Evolutionary conservation across 2,113 vertebrate genomes (phyloP), one percentile per base, ranked within the genome.

Genomic region (Daboia siamensis): DNA sequence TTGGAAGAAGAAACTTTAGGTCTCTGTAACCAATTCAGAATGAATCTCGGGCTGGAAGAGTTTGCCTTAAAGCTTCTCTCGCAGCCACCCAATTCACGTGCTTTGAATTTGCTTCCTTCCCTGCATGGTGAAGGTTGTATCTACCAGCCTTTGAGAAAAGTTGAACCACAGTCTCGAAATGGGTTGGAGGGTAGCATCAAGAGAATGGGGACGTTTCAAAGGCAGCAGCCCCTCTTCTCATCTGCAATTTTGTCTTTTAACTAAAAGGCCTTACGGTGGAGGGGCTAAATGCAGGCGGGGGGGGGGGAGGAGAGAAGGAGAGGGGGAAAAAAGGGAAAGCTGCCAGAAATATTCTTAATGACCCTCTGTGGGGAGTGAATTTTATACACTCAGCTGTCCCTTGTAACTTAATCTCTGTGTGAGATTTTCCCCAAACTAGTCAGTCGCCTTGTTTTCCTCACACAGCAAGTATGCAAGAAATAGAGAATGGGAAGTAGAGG

Each of bases 361-460:
- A 92, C 96, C 93, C 96, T 97, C 97, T 96, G 95, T 94, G 94
- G 97, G 96, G 96, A 96, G 95, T 57, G 91, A 95, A 93, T 97
- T 97, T 98, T 97, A 97, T 95, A 94, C 93, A 24, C 97, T 97
- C 98, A 98, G 97, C 97, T 97, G 97, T 97, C 97, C 97, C 98
- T 97, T 97, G 97, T 98, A 98, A 98, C 97, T 97, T 93, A 97
- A 97, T 95, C 97, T 97, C 97, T 97, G 96, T 94, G 96, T 96
- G 97, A 97, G 97, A 96, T 93, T 97, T 97, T 93, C n/a, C 97
- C 96, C 95, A 96, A 97, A 97, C 95, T 91, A 95, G 97, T 96
- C 95, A 95, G 94, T 95, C 91, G 94, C 96, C 96, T 93, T 91
- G 94, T 95, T 97, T 97, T 94, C 90, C 96, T 98, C 97, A 98